phyloP scores from a whole-genome alignment of 2,888 invertebrate genomes.

The Caenorhabditis parvicauda region DNA sequence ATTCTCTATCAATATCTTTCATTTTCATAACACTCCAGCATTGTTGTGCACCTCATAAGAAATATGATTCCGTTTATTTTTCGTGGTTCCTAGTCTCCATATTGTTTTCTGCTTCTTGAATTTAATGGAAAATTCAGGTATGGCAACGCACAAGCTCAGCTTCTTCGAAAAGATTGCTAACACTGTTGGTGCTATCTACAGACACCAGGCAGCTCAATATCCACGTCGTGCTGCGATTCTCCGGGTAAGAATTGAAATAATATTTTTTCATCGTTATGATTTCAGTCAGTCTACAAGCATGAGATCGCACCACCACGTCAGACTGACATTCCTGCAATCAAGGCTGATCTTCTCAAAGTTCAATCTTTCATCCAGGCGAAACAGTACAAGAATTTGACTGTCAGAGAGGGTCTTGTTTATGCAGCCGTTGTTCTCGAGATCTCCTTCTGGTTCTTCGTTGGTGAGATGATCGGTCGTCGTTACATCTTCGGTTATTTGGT shows the following conservation, averaged over 20 bases:
- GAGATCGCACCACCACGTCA: slow-evolving; percentile 87
- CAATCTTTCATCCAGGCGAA: slow-evolving; percentile 46
- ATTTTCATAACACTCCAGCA: too few relatives aligned
- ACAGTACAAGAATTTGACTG: slow-evolving; percentile 49
- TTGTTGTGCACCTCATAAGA: too few relatives aligned
- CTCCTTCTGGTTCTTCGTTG: slow-evolving; percentile 89
- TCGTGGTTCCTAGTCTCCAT: too few relatives aligned
- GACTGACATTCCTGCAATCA: slow-evolving; percentile 74
- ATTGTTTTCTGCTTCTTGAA: too few relatives aligned
- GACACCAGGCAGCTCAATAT: slow-evolving; percentile 57
- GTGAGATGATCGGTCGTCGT: slow-evolving; percentile 93
- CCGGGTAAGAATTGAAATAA: slow-evolving; percentile 19
- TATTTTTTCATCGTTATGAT: slow-evolving; percentile 54
- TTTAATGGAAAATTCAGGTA: too few relatives aligned
- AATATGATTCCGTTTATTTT: too few relatives aligned
- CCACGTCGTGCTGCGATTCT: slow-evolving; percentile 54
- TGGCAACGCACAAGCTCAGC: slow-evolving; percentile 55
- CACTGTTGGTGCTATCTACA: slow-evolving; percentile 55
- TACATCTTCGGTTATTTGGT: slow-evolving; percentile 76
- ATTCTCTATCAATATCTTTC: too few relatives aligned
- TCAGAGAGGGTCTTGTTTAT: slow-evolving; percentile 79
- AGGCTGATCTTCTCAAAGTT: slow-evolving; percentile 47
- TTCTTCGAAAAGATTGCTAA: slow-evolving; percentile 61
- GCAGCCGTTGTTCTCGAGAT: slow-evolving; percentile 86
- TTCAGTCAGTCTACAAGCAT: slow-evolving; percentile 84